phyloP scores from a whole-genome alignment of 2,113 vertebrate genomes.

The Eublepharis macularius region DNA sequence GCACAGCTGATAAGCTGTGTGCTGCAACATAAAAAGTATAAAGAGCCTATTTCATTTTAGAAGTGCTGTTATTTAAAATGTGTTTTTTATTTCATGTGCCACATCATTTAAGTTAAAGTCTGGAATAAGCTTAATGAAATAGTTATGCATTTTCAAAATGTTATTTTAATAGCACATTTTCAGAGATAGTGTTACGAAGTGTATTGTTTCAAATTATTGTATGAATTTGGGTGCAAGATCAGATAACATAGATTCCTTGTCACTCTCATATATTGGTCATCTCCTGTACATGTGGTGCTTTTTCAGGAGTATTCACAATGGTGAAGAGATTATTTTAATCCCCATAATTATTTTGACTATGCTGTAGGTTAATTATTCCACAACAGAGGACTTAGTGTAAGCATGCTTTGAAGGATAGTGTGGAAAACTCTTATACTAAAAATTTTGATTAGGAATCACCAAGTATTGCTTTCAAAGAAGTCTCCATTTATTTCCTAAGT shows the following conservation, averaged over 20 bases:
- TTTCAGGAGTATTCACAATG: neutral
- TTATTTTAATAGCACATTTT: constrained; percentile 18
- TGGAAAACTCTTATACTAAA: neutral
- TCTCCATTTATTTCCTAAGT: neutral
- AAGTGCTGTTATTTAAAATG: constrained; percentile 24
- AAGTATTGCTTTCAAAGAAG: neutral
- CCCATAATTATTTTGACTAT: neutral
- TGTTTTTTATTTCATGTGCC: neutral
- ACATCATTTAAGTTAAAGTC: constrained; percentile 30
- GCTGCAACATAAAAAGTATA: constrained; percentile 16
- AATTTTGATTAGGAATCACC: neutral
- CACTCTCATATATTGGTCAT: neutral
- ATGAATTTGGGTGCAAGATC: neutral
- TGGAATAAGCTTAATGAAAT: constrained; percentile 18
- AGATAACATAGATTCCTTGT: neutral
- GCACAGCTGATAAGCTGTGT: constrained; percentile 61
- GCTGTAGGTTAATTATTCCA: neutral
- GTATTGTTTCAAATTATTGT: constrained; percentile 14
- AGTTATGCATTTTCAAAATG: neutral
- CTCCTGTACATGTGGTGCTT: neutral
- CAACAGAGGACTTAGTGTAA: neutral
- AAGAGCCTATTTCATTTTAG: neutral
- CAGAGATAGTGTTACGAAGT: neutral
- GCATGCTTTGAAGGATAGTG: neutral
- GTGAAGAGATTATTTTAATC: neutral